These are phyloP conservation scores for Stenoptilia bipunctidactyla DNA, from an alignment of 2,888 invertebrate species.

Conservation along the genomic window DNA sequence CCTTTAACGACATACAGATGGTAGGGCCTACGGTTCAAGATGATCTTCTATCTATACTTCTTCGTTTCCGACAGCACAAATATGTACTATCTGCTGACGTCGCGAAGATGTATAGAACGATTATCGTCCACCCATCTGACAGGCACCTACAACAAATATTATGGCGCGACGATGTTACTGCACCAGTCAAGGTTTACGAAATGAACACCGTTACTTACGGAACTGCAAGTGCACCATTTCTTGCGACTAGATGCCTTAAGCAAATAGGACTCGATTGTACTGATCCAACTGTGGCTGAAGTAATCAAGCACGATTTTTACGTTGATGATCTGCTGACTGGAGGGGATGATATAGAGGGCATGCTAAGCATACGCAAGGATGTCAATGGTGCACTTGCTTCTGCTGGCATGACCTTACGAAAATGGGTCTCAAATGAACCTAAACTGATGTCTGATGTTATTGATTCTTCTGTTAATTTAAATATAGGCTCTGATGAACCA, in stretches of 20 bases:
- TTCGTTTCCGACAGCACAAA: no score
- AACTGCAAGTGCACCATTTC: constrained; percentile 19
- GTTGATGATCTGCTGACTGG: constrained; percentile 17
- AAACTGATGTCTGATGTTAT: constrained; percentile 6
- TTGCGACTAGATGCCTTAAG: no score
- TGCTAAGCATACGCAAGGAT: constrained; percentile 7
- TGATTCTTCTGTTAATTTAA: no score
- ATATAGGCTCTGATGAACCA: constrained; percentile 5
- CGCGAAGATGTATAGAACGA: constrained; percentile 18
- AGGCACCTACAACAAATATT: constrained; percentile 13
- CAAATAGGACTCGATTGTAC: constrained; percentile 15
- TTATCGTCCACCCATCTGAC: constrained; percentile 14
- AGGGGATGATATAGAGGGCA: no score
- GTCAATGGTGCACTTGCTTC: constrained; percentile 13
- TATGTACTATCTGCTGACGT: constrained; percentile 15
- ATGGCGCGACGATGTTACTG: constrained; percentile 15
- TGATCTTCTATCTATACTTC: constrained; percentile 14
- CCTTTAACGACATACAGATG: no score
- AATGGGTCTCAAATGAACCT: constrained; percentile 18
- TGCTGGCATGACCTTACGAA: constrained; percentile 16
- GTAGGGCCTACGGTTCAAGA: constrained; percentile 18
- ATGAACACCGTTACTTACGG: constrained; percentile 21
- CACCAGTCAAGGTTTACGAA: constrained; percentile 10
- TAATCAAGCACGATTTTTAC: constrained; percentile 18
- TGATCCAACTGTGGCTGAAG: constrained; percentile 10